Evolutionary conservation across 2,797 vertebrate species (phyloP).

Genomic region (Myoxocephalus aenaeus): DNA sequence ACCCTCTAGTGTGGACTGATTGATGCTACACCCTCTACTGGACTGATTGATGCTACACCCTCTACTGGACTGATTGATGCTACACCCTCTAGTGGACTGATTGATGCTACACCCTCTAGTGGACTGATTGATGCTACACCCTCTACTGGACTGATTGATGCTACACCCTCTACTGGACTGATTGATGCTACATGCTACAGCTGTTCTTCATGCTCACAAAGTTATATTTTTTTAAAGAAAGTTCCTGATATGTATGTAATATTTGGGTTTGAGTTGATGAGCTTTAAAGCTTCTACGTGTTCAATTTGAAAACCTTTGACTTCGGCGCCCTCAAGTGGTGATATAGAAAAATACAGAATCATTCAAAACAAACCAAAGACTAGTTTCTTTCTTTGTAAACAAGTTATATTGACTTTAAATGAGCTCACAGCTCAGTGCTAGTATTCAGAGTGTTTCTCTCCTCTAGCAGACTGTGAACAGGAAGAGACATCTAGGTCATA

Average conservation of each 20-base stretch:
- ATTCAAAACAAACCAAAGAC: no score
- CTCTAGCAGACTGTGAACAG: no score
- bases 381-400: neutral
- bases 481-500: no score
- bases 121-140: no score
- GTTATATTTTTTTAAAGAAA: neutral
- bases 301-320: neutral
- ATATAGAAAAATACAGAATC: neutral
- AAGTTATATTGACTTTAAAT: neutral
- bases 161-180: neutral
- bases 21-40: no score
- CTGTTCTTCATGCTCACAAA: fast-evolving
- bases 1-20: no score
- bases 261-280: neutral
- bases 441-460: neutral
- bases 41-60: no score
- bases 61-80: no score
- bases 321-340: neutral
- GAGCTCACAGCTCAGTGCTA: neutral
- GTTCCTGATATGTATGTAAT: neutral
- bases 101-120: no score
- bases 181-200: neutral
- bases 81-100: no score
- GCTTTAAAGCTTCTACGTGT: neutral
- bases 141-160: no score